phyloP scores from a whole-genome alignment of 2,888 invertebrate genomes.

The Odontomyia ornata region DNA sequence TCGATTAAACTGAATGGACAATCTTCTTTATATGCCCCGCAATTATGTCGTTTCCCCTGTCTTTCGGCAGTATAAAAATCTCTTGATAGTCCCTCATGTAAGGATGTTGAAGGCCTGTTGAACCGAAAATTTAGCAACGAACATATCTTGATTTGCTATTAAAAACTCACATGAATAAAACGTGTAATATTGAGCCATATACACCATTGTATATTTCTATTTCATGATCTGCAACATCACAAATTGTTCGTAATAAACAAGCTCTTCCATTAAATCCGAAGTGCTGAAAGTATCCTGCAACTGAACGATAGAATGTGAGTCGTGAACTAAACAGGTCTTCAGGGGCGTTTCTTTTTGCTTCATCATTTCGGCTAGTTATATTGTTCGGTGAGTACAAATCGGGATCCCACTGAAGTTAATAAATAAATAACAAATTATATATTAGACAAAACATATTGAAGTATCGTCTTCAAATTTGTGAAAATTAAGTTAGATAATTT shows the following conservation, averaged over 20 bases:
- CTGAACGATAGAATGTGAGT: background rate
- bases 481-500: too few relatives aligned
- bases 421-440: background rate
- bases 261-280: constrained; percentile 68
- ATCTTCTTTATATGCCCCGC: constrained; percentile 64
- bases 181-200: constrained; percentile 72
- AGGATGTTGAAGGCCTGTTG: constrained; percentile 70
- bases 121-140: too few relatives aligned
- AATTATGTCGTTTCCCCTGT: constrained; percentile 65
- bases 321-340: background rate
- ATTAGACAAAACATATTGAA: too few relatives aligned
- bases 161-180: constrained; percentile 73
- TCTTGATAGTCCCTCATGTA: constrained; percentile 67
- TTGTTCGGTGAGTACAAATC: constrained; percentile 21
- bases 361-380: constrained; percentile 1
- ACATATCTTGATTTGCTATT: too few relatives aligned
- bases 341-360: background rate
- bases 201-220: constrained; percentile 68
- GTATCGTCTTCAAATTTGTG: too few relatives aligned
- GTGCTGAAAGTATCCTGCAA: constrained; percentile 28
- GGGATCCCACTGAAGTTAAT: constrained; percentile 32
- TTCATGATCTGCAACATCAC: constrained; percentile 68
- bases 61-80: constrained; percentile 69
- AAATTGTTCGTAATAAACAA: constrained; percentile 73
- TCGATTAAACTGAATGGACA: constrained; percentile 70